Percentiles rank a stretch among this genome's conserved stretches.
Evolutionary conservation across 2,797 vertebrate genomes (phyloP).

Genomic region (Sparidentex hasta): DNA sequence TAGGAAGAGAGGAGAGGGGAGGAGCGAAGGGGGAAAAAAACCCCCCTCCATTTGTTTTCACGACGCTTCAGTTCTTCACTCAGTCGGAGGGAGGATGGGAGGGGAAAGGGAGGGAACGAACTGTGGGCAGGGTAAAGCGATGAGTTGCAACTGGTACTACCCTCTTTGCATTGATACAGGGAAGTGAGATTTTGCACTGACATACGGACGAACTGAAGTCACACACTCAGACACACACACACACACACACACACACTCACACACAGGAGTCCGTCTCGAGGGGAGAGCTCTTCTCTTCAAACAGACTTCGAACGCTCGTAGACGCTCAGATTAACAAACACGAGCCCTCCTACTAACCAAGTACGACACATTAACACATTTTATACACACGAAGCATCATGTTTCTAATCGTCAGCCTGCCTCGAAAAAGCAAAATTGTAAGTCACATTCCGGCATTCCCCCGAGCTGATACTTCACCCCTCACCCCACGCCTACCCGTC

Average conservation of each 20-base stretch:
- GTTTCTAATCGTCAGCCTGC: slow-evolving; percentile 49
- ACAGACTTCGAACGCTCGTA: slow-evolving; percentile 60
- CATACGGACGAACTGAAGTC: slow-evolving; percentile 67
- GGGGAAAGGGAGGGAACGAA: slow-evolving; percentile 58
- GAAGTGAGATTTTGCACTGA: slow-evolving; percentile 82
- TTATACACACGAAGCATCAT: slow-evolving; percentile 30
- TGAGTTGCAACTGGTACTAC: slow-evolving; percentile 69
- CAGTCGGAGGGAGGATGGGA: slow-evolving; percentile 58
- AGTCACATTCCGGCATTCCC: slow-evolving; percentile 65
- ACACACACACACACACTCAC: slow-evolving; percentile 31
- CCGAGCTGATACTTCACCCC: slow-evolving; percentile 32
- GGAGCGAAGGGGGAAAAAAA: slow-evolving; percentile 54
- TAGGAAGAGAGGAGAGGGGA: slow-evolving; percentile 31
- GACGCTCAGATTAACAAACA: slow-evolving; percentile 62
- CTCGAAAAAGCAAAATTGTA: slow-evolving; percentile 71
- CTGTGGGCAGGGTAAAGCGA: slow-evolving; percentile 67
- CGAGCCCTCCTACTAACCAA: slow-evolving; percentile 69
- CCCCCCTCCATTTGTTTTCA: slow-evolving; percentile 78
- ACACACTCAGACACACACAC: slow-evolving; percentile 53
- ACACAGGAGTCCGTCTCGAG: slow-evolving; percentile 29
- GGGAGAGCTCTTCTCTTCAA: slow-evolving; percentile 28
- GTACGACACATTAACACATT: slow-evolving; percentile 46
- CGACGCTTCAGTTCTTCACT: slow-evolving; percentile 82
- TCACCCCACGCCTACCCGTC: slow-evolving; percentile 4
- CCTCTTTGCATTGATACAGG: slow-evolving; percentile 77